phyloP scores from a whole-genome alignment of 2,797 vertebrate species.

The Peromyscus melanophrys region DNA sequence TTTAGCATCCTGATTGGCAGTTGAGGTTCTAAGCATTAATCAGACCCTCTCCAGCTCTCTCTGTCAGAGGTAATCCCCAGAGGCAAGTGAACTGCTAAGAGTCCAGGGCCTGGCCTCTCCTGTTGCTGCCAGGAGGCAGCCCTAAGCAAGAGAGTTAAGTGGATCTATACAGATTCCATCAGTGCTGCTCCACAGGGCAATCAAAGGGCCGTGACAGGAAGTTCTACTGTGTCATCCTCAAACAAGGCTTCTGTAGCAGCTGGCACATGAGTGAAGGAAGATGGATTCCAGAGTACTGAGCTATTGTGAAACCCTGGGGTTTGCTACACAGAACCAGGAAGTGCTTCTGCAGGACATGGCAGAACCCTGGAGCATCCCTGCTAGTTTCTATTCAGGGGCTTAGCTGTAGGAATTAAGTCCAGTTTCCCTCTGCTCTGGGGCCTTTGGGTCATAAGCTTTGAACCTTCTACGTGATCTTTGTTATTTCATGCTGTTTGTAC shows the following conservation, averaged over 20 bases:
- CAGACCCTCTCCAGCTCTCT: neutral
- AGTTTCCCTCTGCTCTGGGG: neutral
- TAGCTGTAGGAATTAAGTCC: neutral
- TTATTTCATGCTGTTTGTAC: neutral
- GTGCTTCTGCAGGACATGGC: neutral
- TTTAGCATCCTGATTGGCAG: constrained; percentile 41
- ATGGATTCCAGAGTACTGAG: constrained; percentile 6
- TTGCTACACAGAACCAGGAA: constrained; percentile 40
- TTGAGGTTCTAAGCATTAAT: neutral
- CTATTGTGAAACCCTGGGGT: neutral
- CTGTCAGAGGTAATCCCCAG: neutral
- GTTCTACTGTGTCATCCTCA: neutral
- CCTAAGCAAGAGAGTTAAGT: constrained; percentile 59
- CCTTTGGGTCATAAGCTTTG: neutral
- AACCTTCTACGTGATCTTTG: neutral
- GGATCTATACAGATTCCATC: constrained; percentile 8
- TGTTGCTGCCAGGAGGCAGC: neutral
- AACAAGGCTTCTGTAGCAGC: neutral
- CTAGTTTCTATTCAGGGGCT: neutral
- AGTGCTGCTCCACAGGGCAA: neutral
- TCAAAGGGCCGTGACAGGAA: neutral
- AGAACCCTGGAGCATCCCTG: neutral
- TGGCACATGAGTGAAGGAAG: neutral
- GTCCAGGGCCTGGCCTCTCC: neutral
- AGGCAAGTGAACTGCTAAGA: neutral